A percentile compares a stretch with the other conserved stretches of the same genome.
Conservation (phyloP, 2,888 invertebrate genomes). For the Oxyteleia sp. region DNA sequence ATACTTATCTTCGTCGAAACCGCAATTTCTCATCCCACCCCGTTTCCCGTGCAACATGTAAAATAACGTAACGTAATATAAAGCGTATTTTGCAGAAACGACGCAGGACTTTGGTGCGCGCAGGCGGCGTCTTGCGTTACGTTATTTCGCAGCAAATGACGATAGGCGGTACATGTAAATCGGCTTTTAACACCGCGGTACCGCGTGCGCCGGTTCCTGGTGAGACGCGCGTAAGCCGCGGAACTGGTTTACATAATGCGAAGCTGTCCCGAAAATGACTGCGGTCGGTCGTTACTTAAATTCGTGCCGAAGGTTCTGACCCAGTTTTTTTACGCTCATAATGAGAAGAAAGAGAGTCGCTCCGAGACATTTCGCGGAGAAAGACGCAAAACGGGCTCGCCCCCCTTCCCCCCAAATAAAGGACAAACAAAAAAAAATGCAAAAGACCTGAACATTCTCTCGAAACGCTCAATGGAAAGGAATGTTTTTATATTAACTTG, state of each 20-base stretch:
- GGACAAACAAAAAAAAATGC: neutral
- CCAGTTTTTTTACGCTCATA: constrained; percentile 75
- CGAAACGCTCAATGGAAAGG: neutral
- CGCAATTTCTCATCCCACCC: constrained; percentile 26
- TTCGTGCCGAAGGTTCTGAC: constrained; percentile 78
- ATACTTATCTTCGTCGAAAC: constrained; percentile 12
- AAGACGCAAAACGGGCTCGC: constrained; percentile 18
- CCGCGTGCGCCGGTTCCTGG: constrained; percentile 61
- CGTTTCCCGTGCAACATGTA: constrained; percentile 33
- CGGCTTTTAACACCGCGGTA: constrained; percentile 77
- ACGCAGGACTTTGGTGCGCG: constrained; percentile 23
- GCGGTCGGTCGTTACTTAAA: constrained; percentile 80
- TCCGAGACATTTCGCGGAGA: constrained; percentile 39
- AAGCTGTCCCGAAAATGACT: constrained; percentile 80
- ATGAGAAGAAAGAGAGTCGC: constrained; percentile 41
- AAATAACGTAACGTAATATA: constrained; percentile 53
- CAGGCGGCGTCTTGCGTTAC: constrained; percentile 75
- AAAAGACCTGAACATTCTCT: neutral
- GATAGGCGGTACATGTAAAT: constrained; percentile 78
- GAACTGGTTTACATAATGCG: constrained; percentile 79
- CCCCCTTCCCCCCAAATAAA: no score
- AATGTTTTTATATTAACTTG: no score
- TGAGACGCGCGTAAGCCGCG: constrained; percentile 69
- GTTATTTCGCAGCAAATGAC: constrained; percentile 76
- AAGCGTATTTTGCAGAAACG: constrained; percentile 67